phyloP scores from a whole-genome alignment of 2,888 invertebrate genomes.

The Ectropis crepuscularia region DNA sequence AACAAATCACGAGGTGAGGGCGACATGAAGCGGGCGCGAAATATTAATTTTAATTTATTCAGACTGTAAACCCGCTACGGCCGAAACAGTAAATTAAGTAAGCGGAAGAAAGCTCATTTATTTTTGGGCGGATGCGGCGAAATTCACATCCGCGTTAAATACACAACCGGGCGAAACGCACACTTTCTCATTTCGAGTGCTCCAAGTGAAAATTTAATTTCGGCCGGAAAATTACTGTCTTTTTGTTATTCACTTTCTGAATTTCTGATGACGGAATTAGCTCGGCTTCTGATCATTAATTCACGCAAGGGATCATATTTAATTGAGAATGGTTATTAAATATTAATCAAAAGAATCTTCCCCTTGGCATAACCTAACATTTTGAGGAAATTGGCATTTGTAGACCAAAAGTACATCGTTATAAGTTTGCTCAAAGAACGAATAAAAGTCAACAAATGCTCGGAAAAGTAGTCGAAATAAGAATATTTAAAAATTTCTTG shows the following conservation, averaged over 20 bases:
- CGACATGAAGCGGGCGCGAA: slow-evolving; percentile 72
- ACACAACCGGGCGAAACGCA: slow-evolving; percentile 75
- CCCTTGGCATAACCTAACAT: slow-evolving; percentile 11
- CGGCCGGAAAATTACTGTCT: slow-evolving; percentile 76
- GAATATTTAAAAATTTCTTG: no score
- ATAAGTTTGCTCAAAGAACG: slow-evolving; percentile 18
- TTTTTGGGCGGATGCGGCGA: slow-evolving; percentile 82
- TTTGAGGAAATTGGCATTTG: slow-evolving; percentile 11
- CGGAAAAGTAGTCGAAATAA: slow-evolving; percentile 3
- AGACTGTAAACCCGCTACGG: slow-evolving; percentile 68
- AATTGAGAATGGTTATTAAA: slow-evolving; percentile 65
- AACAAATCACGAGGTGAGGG: slow-evolving; percentile 70
- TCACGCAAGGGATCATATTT: slow-evolving; percentile 62
- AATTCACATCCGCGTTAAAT: slow-evolving; percentile 83
- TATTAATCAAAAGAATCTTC: slow-evolving; percentile 61
- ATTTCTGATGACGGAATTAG: slow-evolving; percentile 73
- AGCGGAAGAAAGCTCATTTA: slow-evolving; percentile 84
- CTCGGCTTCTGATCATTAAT: slow-evolving; percentile 66
- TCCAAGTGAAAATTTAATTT: slow-evolving; percentile 81
- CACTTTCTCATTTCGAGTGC: slow-evolving; percentile 75
- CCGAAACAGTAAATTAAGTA: slow-evolving; percentile 80
- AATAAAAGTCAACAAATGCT: neutral
- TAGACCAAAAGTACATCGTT: slow-evolving; percentile 5
- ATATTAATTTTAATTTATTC: slow-evolving; percentile 82
- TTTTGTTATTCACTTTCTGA: slow-evolving; percentile 80